phyloP scores from a whole-genome alignment of 2,797 vertebrate species.

The Siniperca scherzeri region DNA sequence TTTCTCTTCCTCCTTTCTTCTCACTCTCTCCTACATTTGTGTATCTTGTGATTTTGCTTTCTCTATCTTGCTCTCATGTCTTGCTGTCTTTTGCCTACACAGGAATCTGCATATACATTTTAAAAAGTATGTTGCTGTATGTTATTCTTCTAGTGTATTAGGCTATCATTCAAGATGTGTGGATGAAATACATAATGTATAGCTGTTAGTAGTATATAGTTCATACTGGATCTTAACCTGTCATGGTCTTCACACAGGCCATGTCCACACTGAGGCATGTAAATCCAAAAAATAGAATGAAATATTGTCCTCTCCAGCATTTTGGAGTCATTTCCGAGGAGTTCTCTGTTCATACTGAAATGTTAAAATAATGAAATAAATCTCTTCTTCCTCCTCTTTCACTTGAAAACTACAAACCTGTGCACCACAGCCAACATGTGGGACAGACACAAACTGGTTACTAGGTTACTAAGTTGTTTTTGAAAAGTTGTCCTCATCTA shows the following conservation, averaged over 20 bases:
- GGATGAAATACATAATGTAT: neutral
- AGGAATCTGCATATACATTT: slow-evolving; percentile 13
- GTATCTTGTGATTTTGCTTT: slow-evolving; percentile 41
- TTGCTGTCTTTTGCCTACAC: slow-evolving; percentile 29
- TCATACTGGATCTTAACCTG: neutral
- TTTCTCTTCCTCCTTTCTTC: slow-evolving; percentile 3
- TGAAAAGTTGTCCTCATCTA: neutral
- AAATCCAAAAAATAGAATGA: neutral
- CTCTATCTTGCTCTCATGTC: slow-evolving; percentile 3
- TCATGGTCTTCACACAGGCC: neutral
- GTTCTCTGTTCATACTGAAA: slow-evolving; percentile 2
- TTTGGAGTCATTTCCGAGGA: neutral
- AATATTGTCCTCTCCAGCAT: neutral
- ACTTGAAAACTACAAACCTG: neutral
- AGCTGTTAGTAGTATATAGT: neutral
- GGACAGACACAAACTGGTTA: neutral
- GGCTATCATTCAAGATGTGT: neutral
- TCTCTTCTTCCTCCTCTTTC: neutral
- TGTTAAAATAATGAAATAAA: neutral
- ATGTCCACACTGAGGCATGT: neutral
- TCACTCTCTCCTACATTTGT: slow-evolving; percentile 36
- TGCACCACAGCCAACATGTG: neutral
- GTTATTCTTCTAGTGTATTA: neutral
- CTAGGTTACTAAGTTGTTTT: slow-evolving; percentile 1
- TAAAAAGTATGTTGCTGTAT: neutral